Evolutionary conservation across 2,797 vertebrate genomes (phyloP).

Genomic region (Sebastes cheni): DNA sequence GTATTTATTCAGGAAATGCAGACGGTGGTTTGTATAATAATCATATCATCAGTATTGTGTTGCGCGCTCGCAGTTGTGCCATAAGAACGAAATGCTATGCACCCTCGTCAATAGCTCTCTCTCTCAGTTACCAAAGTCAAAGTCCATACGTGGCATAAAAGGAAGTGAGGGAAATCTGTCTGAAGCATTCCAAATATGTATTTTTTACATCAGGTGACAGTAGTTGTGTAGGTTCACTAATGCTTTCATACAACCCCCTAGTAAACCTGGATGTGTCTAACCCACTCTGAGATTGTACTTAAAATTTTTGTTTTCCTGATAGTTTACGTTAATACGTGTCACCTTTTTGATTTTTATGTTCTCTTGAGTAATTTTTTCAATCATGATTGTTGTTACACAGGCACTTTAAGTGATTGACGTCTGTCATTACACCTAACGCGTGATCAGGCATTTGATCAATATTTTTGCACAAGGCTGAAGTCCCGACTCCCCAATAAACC

Average conservation of each 20-base stretch:
- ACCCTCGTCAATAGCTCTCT: conserved; percentile 46
- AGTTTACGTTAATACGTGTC: conserved; percentile 43
- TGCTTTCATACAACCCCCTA: conserved; percentile 19
- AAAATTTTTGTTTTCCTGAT: neutral
- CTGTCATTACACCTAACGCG: conserved; percentile 48
- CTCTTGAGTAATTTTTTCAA: conserved; percentile 44
- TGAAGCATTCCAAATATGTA: conserved; percentile 70
- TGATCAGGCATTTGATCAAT: conserved; percentile 67
- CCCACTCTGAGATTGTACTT: conserved; percentile 53
- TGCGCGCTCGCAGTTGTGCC: conserved; percentile 46
- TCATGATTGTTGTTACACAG: conserved; percentile 79
- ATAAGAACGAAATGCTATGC: conserved; percentile 59
- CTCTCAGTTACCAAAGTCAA: conserved; percentile 76
- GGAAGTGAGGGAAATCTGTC: conserved; percentile 76
- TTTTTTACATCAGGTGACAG: conserved; percentile 54
- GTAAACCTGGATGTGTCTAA: conserved; percentile 33
- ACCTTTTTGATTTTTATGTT: conserved; percentile 32
- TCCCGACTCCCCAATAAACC: conserved; percentile 10
- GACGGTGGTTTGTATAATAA: conserved; percentile 43
- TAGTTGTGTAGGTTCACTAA: conserved; percentile 24
- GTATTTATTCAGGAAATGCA: conserved; percentile 71
- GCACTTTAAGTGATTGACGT: conserved; percentile 82
- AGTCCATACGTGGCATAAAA: conserved; percentile 53
- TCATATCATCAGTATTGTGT: conserved; percentile 72
- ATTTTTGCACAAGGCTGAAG: conserved; percentile 73